Evolutionary conservation across 2,888 invertebrate genomes (phyloP).

Genomic region (Xylota sylvarum): DNA sequence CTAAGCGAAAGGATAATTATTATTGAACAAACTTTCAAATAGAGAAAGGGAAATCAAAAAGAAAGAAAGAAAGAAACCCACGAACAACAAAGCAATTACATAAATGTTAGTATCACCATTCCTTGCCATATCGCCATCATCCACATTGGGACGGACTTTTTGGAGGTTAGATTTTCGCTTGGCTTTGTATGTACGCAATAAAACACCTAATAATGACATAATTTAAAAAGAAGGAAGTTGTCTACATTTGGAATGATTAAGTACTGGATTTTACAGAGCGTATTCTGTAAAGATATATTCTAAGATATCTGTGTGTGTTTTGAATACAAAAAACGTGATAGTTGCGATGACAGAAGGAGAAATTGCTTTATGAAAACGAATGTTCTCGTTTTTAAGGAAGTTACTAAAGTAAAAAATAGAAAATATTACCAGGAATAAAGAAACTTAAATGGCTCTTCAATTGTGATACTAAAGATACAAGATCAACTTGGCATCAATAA

Average conservation of each 20-base stretch:
- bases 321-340: too few relatives aligned
- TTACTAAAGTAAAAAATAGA: too few relatives aligned
- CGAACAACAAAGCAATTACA: conserved; percentile 43
- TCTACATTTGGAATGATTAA: neutral
- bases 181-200: conserved; percentile 28
- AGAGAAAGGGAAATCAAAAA: neutral
- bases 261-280: neutral
- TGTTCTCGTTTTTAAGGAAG: too few relatives aligned
- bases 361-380: too few relatives aligned
- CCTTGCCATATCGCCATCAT: neutral
- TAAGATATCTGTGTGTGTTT: too few relatives aligned
- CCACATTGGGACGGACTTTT: neutral
- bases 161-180: conserved; percentile 1
- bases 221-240: conserved; percentile 19
- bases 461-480: too few relatives aligned
- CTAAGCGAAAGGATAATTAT: conserved; percentile 56
- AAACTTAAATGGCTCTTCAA: too few relatives aligned
- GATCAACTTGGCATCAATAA: too few relatives aligned
- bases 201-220: conserved; percentile 37
- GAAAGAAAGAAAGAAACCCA: conserved; percentile 3
- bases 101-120: conserved; percentile 13
- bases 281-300: neutral
- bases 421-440: too few relatives aligned
- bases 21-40: conserved; percentile 62
- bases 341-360: too few relatives aligned